Percentiles rank a stretch among this genome's conserved stretches.
Evolutionary conservation across 53 echinoderm and acorn worm species (phyloP).

Genomic region (Antedon mediterranea): DNA sequence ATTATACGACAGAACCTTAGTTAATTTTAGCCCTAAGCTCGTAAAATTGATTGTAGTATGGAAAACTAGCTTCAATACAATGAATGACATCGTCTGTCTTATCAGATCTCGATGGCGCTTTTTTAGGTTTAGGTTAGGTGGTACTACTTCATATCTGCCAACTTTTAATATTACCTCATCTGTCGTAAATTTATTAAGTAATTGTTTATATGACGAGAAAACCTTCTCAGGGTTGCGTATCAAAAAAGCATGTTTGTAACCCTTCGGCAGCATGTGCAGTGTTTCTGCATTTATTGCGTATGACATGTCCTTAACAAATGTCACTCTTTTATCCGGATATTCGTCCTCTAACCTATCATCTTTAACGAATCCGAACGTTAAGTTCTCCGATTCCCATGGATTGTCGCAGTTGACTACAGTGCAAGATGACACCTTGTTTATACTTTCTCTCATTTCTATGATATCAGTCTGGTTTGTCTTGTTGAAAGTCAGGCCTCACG

Average conservation of each 20-base stretch:
- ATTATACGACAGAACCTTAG: too few relatives aligned
- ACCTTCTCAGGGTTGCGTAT: constrained; percentile 23
- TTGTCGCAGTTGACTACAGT: not conserved
- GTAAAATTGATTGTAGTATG: constrained; percentile 24
- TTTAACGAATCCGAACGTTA: constrained; percentile 22
- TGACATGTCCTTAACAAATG: constrained; percentile 29
- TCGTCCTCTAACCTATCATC: constrained; percentile 11
- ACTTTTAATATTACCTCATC: constrained; percentile 4
- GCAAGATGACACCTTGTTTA: not conserved
- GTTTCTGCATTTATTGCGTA: constrained; percentile 1
- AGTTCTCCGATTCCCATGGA: not conserved
- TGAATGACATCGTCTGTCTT: constrained; percentile 12
- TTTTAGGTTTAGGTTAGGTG: not conserved
- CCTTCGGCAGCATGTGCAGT: constrained; percentile 15
- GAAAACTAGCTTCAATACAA: constrained; percentile 23
- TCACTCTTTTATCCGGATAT: constrained; percentile 17
- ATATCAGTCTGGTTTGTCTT: not conserved
- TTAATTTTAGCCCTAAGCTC: constrained; percentile 11
- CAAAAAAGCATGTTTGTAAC: constrained; percentile 25
- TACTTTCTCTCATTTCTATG: not conserved
- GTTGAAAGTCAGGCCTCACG: not conserved
- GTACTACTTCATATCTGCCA: not conserved
- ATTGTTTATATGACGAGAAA: constrained; percentile 27
- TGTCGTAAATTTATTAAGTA: constrained; percentile 12
- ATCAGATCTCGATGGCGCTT: not conserved